Percentiles rank a stretch among this genome's conserved stretches.
Conservation (phyloP, 2,797 vertebrate genomes). For the Lepilemur septentrionalis region DNA sequence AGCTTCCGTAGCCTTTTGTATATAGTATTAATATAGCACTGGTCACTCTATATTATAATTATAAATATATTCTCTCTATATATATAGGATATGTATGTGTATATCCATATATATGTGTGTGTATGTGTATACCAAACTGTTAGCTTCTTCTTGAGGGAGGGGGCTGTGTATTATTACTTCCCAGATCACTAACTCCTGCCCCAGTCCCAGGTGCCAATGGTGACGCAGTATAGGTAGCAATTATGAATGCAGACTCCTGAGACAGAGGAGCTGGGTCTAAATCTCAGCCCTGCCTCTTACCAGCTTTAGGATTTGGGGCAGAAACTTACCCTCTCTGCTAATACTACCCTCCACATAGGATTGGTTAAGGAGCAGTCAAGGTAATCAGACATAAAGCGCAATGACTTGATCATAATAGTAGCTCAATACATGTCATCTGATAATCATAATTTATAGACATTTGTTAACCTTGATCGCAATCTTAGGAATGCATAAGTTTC, state of each 20-base stretch:
- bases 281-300: not conserved
- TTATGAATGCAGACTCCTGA: not conserved
- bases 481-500: not conserved
- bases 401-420: not conserved
- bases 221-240: not conserved
- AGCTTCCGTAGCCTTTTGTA: not conserved
- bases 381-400: not conserved
- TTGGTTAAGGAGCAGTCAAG: not conserved
- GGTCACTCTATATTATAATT: not conserved
- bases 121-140: not conserved
- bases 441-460: not conserved
- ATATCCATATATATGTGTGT: not conserved
- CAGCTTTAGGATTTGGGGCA: not conserved
- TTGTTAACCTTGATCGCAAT: not conserved
- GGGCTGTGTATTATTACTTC: not conserved
- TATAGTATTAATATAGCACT: not conserved
- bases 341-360: not conserved
- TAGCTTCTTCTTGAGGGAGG: not conserved
- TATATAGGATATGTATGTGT: not conserved
- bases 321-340: not conserved
- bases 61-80: not conserved
- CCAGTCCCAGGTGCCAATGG: not conserved
- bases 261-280: not conserved
- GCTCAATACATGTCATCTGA: not conserved
- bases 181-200: not conserved